phyloP scores from a whole-genome alignment of 1,140 invertebrate species.

The Dysdera silvatica region DNA sequence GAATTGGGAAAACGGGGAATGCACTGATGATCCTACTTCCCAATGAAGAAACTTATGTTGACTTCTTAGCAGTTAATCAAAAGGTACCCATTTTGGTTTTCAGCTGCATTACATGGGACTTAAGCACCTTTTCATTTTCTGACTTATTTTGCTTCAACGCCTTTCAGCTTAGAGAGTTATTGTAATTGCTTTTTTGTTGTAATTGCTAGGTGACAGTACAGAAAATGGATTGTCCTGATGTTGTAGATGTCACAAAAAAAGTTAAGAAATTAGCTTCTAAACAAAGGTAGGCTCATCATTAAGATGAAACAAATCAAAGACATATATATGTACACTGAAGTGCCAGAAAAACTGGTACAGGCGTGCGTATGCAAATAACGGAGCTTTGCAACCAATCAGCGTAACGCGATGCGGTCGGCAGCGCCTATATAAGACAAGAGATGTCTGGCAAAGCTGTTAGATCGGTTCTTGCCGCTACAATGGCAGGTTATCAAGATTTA shows the following conservation, averaged over 20 bases:
- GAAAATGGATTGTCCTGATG: not conserved
- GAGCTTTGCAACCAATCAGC: no score
- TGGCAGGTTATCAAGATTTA: no score
- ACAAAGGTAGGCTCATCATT: conserved; percentile 7
- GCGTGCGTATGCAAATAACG: no score
- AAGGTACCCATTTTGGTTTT: conserved; percentile 51
- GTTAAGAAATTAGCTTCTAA: conserved; percentile 9
- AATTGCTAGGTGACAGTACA: not conserved
- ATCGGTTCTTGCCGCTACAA: no score
- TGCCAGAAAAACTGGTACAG: no score
- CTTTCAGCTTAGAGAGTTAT: no score
- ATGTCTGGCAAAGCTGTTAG: no score
- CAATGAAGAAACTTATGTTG: conserved; percentile 78
- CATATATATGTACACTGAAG: no score
- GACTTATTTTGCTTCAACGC: no score
- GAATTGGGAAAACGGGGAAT: conserved; percentile 79
- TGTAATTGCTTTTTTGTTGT: not conserved
- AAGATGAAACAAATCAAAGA: no score
- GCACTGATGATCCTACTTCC: conserved; percentile 78
- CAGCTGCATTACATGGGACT: not conserved
- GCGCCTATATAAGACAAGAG: no score
- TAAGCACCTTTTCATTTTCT: not conserved
- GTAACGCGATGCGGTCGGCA: no score
- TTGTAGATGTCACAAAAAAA: conserved; percentile 1
- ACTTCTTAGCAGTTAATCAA: conserved; percentile 88